phyloP scores from a whole-genome alignment of 2,797 vertebrate species.

The Oreochromis grahami region DNA sequence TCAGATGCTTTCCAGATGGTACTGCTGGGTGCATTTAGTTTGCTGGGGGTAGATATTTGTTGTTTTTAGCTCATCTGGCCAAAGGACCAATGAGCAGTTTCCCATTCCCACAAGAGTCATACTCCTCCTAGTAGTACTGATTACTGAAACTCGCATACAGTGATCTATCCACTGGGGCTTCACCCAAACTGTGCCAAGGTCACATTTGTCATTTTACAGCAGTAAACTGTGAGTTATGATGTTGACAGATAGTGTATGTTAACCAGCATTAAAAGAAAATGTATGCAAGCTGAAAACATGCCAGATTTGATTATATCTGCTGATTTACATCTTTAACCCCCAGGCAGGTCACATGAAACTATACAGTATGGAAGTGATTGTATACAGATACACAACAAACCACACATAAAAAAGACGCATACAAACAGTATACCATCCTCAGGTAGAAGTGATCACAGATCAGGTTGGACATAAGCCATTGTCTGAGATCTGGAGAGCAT shows the following conservation, averaged over 20 bases:
- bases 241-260: background rate
- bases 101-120: background rate
- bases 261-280: background rate
- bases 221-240: background rate
- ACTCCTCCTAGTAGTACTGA: background rate
- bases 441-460: background rate
- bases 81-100: background rate
- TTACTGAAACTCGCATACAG: background rate
- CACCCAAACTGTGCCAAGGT: background rate
- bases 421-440: background rate
- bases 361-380: background rate
- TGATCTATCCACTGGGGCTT: background rate
- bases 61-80: too few relatives aligned
- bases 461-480: background rate
- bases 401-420: background rate
- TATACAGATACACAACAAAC: background rate
- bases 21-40: background rate
- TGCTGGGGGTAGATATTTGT: background rate
- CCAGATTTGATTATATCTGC: background rate
- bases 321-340: background rate
- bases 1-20: background rate
- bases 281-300: background rate
- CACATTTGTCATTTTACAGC: background rate
- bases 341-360: background rate
- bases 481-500: background rate